Base-by-base conservation (phyloP, 2,113 vertebrate genomes). In the Rhodinocichla rosea region DNA sequence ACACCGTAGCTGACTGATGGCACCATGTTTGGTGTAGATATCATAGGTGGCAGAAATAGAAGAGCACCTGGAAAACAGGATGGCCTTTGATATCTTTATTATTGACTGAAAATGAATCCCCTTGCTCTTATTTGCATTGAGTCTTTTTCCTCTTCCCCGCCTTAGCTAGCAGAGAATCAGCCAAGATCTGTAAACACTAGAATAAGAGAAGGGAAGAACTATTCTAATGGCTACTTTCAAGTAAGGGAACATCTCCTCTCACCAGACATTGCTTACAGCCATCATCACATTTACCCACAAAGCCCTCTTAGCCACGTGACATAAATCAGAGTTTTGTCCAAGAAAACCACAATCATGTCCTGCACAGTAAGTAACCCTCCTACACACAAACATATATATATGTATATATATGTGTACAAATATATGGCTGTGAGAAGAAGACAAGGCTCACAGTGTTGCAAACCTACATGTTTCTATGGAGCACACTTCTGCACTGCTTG, bases 21-120 rank as follows among this genome's bases (percentile, higher is more conserved):
- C 89, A 95, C 28, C 50, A 24, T 75, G 94, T 85, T 87, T 96
- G 77, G 56, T 23, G 69, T 40, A 96, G 89, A 91, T 68, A 91
- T 81, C 87, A 44, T 18, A 69, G 83, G 76, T 65, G 30, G 26
- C 33, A 96, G 75, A 83, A 92, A 74, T 76, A 35, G 83, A 67
- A 82, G 26, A 87, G 35, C 20, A 50, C 44, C 39, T 94, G 83
- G 45, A 81, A 77, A 74, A 79, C 27, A 67, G 49, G 16, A 89
- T 12, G 33, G 59, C 52, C 47, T 91, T 56, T 67, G 63, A 27
- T 57, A 77, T 70, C 67, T 91, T 85, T n/a, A 30, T 26, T 76
- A 33, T 5, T 87, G 52, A 47, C 47, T 50, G 68, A 84, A 91
- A 91, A 81, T 35, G 12, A 96, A 86, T 33, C n/a, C 11, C 16